Percentiles rank a stretch among this genome's conserved stretches.
These are phyloP conservation scores for Molanna angustata DNA, from an alignment of 2,888 invertebrate genomes.

Conservation along the genomic window DNA sequence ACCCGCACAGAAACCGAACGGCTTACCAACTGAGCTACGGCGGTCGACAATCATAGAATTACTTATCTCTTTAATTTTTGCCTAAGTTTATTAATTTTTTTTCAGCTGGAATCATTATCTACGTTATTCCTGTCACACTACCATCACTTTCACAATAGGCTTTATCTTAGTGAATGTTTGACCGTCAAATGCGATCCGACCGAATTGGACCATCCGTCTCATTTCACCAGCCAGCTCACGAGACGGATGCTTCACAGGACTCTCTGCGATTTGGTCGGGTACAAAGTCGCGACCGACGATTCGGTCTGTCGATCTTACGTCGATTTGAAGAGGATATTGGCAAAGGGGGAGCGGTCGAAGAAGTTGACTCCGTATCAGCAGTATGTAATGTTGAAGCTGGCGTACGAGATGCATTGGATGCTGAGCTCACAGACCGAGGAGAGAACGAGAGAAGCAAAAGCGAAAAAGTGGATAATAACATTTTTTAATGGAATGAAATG, in stretches of 20 bases:
- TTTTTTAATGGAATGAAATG: slow-evolving; percentile 18
- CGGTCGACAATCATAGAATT: too few species aligned
- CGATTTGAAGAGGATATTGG: slow-evolving; percentile 12
- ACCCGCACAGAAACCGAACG: too few species aligned
- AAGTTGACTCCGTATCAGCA: slow-evolving; percentile 14
- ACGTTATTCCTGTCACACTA: slow-evolving; percentile 14
- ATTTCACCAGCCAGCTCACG: slow-evolving; percentile 11
- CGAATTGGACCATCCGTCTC: slow-evolving; percentile 14
- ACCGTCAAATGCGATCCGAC: slow-evolving; percentile 18
- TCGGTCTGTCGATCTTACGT: slow-evolving; percentile 4
- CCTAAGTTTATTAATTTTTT: neutral
- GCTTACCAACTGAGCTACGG: too few species aligned
- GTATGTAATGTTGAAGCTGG: slow-evolving; percentile 18
- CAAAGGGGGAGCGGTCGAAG: slow-evolving; percentile 3
- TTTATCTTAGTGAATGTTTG: slow-evolving; percentile 16
- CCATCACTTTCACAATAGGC: slow-evolving; percentile 18
- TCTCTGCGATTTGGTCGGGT: slow-evolving; percentile 14
- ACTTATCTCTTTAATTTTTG: too few species aligned
- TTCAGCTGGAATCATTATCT: slow-evolving; percentile 15
- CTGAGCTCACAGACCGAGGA: neutral
- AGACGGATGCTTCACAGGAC: slow-evolving; percentile 16
- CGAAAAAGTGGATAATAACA: slow-evolving; percentile 16
- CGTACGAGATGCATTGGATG: slow-evolving; percentile 13
- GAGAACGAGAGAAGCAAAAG: slow-evolving; percentile 7
- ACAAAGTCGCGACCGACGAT: neutral